Evolutionary conservation across 1,140 invertebrate genomes (phyloP).

Genomic region (Lucilia sericata): DNA sequence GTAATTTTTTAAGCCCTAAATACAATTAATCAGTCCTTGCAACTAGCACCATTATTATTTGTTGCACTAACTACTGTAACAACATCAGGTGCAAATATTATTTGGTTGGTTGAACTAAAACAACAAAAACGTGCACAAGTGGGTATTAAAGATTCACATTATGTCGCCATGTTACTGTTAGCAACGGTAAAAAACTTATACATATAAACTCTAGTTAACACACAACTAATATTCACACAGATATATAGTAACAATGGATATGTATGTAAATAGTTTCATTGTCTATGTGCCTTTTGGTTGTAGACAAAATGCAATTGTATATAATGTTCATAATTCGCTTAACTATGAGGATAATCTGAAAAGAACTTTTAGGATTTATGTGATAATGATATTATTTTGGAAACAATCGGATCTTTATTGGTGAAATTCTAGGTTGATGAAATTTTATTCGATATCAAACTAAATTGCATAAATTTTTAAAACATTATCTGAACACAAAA

Average conservation of each 20-base stretch:
- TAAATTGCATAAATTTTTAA: no score
- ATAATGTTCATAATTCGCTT: neutral
- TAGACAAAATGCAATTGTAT: neutral
- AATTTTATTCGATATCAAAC: no score
- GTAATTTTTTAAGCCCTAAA: neutral
- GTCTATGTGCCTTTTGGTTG: no score
- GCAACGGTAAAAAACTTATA: neutral
- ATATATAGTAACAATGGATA: no score
- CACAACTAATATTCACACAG: neutral
- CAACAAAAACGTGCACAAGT: slow-evolving; percentile 36
- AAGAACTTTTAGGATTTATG: no score
- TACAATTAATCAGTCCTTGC: neutral
- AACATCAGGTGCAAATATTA: slow-evolving; percentile 42
- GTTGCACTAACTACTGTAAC: neutral
- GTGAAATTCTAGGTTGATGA: no score
- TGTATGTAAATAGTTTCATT: no score
- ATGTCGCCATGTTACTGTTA: neutral
- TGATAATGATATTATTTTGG: no score
- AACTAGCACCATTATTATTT: neutral
- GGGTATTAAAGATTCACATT: slow-evolving; percentile 7
- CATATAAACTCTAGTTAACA: neutral
- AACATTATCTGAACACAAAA: no score
- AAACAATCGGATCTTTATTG: no score
- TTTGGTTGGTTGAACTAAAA: slow-evolving; percentile 32
- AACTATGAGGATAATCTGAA: neutral